These are phyloP conservation scores for Peromyscus polionotus DNA, from an alignment of 2,113 vertebrate species.

Conservation along the genomic window DNA sequence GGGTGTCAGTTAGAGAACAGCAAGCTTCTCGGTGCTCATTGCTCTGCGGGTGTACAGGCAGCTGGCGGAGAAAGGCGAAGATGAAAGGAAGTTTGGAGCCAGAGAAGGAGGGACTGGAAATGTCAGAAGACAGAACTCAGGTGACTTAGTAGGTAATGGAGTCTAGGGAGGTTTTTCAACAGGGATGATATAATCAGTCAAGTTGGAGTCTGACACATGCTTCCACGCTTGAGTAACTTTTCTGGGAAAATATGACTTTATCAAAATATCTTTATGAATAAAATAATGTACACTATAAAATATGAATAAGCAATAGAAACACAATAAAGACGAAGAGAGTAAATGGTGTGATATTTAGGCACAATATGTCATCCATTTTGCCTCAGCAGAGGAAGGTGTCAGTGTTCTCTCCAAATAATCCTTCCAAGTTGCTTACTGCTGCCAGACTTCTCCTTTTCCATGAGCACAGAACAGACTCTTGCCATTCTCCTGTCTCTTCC, in stretches of 20 bases:
- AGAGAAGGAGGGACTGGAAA: slow-evolving; percentile 44
- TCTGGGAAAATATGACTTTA: slow-evolving; percentile 61
- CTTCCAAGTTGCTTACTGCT: not conserved
- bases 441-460: not conserved
- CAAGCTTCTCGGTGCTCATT: not conserved
- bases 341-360: not conserved
- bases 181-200: slow-evolving; percentile 45
- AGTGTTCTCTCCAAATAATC: slow-evolving; percentile 52
- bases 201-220: slow-evolving; percentile 59
- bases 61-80: slow-evolving; percentile 5
- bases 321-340: slow-evolving; percentile 51
- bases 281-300: slow-evolving; percentile 50
- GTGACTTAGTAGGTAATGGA: slow-evolving; percentile 47
- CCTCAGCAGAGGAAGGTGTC: slow-evolving; percentile 45
- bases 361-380: slow-evolving; percentile 21
- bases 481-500: not conserved
- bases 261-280: slow-evolving; percentile 72
- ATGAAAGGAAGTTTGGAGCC: not conserved
- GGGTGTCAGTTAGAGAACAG: not conserved
- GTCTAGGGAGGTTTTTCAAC: slow-evolving; percentile 24
- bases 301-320: slow-evolving; percentile 41
- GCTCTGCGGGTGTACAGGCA: not conserved
- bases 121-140: slow-evolving; percentile 45
- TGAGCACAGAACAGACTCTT: not conserved
- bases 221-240: slow-evolving; percentile 63